Percentiles rank a stretch among this genome's conserved stretches.
Evolutionary conservation across 2,113 vertebrate species (phyloP).

Genomic region (Ceratotherium simum): DNA sequence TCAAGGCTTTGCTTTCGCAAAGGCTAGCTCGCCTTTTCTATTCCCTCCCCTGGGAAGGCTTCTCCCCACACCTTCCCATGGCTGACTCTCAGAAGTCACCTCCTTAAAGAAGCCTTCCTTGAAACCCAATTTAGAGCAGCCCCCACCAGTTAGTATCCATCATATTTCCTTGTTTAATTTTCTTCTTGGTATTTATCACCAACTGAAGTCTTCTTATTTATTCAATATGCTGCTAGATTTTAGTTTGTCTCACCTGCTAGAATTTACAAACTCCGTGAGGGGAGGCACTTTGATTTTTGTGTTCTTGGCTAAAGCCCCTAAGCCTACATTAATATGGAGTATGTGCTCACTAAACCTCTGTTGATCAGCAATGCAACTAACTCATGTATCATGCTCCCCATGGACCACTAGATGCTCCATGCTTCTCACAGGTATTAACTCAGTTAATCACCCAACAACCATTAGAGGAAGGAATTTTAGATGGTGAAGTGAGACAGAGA

Average conservation of each 20-base stretch:
- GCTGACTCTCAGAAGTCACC: neutral
- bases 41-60: neutral
- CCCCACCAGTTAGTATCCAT: neutral
- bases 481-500: neutral
- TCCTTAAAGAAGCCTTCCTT: neutral
- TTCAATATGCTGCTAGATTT: neutral
- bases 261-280: accelerated
- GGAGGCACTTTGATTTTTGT: neutral
- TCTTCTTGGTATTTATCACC: neutral
- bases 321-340: neutral
- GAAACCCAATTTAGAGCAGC: neutral
- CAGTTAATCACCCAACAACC: neutral
- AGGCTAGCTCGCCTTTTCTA: neutral
- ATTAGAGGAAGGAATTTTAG: neutral
- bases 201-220: neutral
- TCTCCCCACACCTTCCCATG: neutral
- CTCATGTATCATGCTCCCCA: accelerated
- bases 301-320: neutral
- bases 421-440: neutral
- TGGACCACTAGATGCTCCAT: neutral
- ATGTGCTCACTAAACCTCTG: neutral
- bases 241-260: neutral
- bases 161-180: neutral
- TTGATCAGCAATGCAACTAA: neutral
- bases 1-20: neutral